phyloP scores from a whole-genome alignment of 2,797 vertebrate genomes.

The Typhlichthys eigenmanni region DNA sequence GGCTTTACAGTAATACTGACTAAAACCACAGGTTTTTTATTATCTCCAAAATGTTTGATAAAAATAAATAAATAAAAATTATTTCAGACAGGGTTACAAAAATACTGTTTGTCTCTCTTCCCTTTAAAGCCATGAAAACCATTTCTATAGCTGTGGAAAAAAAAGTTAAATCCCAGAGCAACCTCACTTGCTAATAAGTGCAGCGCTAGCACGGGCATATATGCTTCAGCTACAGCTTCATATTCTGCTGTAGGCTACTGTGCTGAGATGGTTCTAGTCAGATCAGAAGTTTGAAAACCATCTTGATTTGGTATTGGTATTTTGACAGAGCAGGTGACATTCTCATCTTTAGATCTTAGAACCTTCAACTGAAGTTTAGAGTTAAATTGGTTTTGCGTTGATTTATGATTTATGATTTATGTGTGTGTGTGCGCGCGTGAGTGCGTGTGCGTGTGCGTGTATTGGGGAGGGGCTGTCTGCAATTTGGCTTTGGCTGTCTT shows the following conservation, averaged over 20 bases:
- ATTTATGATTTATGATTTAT: neutral
- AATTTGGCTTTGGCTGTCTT: neutral
- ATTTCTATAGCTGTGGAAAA: slow-evolving; percentile 14
- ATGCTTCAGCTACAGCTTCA: slow-evolving; percentile 4
- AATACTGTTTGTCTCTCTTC: slow-evolving; percentile 16
- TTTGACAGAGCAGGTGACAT: neutral
- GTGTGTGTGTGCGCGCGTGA: neutral
- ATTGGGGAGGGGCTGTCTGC: neutral
- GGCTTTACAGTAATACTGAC: slow-evolving; percentile 37
- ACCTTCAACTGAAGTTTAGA: neutral
- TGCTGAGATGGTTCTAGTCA: too few species aligned
- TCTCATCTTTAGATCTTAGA: neutral
- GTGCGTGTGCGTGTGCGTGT: neutral
- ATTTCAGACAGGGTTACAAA: slow-evolving; percentile 7
- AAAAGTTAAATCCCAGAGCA: slow-evolving; percentile 8
- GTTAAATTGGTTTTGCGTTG: neutral
- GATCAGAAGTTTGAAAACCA: too few species aligned
- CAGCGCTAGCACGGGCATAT: slow-evolving; percentile 9
- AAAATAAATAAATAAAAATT: too few species aligned
- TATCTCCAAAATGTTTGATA: slow-evolving; percentile 15
- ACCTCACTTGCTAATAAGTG: slow-evolving; percentile 57
- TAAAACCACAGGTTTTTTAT: neutral
- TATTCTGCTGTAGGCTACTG: neutral
- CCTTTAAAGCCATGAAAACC: slow-evolving; percentile 7
- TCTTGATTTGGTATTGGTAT: neutral